Conservation (phyloP, 2,113 vertebrate species). For the Sorex fumeus region DNA sequence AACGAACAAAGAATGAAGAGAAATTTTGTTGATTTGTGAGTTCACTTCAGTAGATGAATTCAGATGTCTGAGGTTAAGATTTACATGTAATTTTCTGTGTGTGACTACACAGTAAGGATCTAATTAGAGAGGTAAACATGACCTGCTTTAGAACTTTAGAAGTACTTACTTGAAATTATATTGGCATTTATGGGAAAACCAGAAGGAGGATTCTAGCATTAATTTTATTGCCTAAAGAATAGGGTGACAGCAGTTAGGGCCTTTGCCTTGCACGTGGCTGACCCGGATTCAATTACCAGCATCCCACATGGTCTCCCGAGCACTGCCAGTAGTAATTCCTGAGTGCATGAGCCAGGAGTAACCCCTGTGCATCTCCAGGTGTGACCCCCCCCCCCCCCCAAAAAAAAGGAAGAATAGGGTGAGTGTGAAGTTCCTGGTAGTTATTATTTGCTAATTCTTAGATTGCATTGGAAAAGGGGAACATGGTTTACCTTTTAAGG, state of each 20-base stretch:
- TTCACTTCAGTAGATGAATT: too few species aligned
- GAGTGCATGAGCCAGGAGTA: too few species aligned
- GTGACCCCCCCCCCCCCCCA: too few species aligned
- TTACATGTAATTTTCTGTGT: slow-evolving; percentile 34
- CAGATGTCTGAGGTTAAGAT: not conserved
- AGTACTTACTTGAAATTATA: not conserved
- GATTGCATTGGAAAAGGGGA: not conserved
- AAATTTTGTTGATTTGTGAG: too few species aligned
- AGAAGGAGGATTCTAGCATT: not conserved
- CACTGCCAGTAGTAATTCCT: too few species aligned
- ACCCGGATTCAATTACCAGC: too few species aligned
- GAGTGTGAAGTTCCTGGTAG: not conserved
- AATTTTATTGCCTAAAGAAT: not conserved
- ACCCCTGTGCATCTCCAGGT: too few species aligned
- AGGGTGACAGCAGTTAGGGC: not conserved
- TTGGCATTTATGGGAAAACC: not conserved
- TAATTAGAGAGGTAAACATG: not conserved
- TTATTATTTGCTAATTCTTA: not conserved
- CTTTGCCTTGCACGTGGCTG: too few species aligned
- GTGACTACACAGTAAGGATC: not conserved
- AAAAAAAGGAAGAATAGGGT: not conserved
- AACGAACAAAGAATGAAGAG: too few species aligned
- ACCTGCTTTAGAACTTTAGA: not conserved
- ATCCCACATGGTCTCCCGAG: too few species aligned
- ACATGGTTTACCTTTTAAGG: not conserved